These are phyloP conservation scores for Standfussiana lucernea DNA, from an alignment of 2,888 invertebrate genomes.

Conservation along the genomic window DNA sequence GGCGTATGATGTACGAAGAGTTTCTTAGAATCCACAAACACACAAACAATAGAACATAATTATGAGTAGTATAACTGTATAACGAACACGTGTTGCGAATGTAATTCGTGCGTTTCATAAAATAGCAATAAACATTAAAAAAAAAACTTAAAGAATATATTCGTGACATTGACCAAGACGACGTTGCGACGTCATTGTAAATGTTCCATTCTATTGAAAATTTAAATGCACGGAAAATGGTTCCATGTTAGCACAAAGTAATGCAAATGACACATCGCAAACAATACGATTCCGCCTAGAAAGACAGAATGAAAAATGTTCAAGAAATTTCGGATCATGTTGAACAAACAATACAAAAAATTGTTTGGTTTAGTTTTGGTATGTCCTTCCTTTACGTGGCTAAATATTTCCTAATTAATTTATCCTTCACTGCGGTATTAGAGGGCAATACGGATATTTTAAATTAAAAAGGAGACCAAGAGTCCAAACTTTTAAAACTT, in stretches of 20 bases:
- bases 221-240: slow-evolving; percentile 51
- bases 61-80: slow-evolving; percentile 32
- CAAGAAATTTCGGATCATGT: slow-evolving; percentile 9
- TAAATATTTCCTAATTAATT: slow-evolving; percentile 26
- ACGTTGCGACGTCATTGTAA: slow-evolving; percentile 75
- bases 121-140: slow-evolving; percentile 65
- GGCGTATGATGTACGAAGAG: slow-evolving; percentile 14
- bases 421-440: slow-evolving; percentile 18
- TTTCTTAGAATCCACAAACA: slow-evolving; percentile 40
- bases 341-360: slow-evolving; percentile 1
- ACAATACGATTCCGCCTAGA: slow-evolving; percentile 22
- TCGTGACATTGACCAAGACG: slow-evolving; percentile 80
- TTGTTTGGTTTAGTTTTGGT: neutral
- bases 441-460: slow-evolving; percentile 17
- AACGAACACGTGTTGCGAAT: slow-evolving; percentile 58
- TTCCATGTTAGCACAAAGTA: slow-evolving; percentile 30
- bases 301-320: slow-evolving; percentile 5
- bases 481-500: neutral
- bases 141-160: slow-evolving; percentile 75
- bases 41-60: slow-evolving; percentile 35
- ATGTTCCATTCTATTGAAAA: slow-evolving; percentile 62
- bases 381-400: slow-evolving; percentile 10
- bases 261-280: slow-evolving; percentile 51
- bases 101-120: slow-evolving; percentile 63
- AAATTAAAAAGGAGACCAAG: slow-evolving; percentile 1